phyloP scores from a whole-genome alignment of 2,888 invertebrate species.

The Nymphalis polychloros region DNA sequence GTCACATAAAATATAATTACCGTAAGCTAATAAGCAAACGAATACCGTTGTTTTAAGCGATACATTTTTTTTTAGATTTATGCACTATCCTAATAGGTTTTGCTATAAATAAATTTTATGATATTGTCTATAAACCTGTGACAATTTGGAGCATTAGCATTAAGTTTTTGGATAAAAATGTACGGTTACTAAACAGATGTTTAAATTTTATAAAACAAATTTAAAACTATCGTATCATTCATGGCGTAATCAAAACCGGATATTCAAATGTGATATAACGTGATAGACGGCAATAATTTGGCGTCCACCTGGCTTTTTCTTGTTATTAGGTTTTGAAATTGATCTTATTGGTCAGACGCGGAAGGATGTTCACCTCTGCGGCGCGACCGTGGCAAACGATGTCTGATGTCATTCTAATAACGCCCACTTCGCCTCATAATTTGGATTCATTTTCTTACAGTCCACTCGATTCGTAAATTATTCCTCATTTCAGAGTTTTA shows the following conservation, averaged over 20 bases:
- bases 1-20: not conserved
- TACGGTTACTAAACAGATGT: conserved; percentile 11
- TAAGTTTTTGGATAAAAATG: not conserved
- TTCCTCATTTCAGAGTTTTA: not conserved
- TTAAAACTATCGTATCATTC: conserved; percentile 29
- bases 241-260: conserved; percentile 28
- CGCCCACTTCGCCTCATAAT: conserved; percentile 49
- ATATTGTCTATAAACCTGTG: too few relatives aligned
- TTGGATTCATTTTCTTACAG: conserved; percentile 44
- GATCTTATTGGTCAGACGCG: conserved; percentile 59
- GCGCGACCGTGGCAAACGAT: conserved; percentile 49
- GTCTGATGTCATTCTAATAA: conserved; percentile 66
- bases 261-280: conserved; percentile 34
- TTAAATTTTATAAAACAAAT: not conserved
- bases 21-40: not conserved
- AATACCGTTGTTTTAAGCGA: not conserved
- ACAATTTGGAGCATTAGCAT: too few relatives aligned
- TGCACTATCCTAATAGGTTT: too few relatives aligned
- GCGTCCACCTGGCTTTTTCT: conserved; percentile 58
- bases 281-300: conserved; percentile 45
- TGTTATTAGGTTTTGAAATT: conserved; percentile 57
- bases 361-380: conserved; percentile 72
- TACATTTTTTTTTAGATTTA: too few relatives aligned
- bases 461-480: not conserved
- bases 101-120: too few relatives aligned